phyloP scores from a whole-genome alignment of 2,888 invertebrate genomes.

The Odontocerum albicorne region DNA sequence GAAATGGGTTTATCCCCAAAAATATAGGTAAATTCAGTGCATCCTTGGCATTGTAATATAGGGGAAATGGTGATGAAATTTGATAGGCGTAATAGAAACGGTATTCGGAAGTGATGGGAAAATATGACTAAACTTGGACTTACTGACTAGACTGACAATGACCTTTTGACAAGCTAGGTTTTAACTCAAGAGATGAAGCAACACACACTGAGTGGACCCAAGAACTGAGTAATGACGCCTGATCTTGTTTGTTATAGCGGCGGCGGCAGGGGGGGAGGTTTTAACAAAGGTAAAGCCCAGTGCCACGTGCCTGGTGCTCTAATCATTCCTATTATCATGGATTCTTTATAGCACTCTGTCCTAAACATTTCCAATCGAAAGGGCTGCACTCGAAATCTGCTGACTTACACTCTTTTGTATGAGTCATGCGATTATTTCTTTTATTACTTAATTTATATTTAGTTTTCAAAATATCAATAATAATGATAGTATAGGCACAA shows the following conservation, averaged over 20 bases:
- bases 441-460: not conserved
- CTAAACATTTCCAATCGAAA: not conserved
- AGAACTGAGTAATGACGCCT: slow-evolving; percentile 65
- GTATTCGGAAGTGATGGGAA: not conserved
- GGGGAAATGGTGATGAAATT: too few species aligned
- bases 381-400: not conserved
- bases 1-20: too few species aligned
- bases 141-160: slow-evolving; percentile 32
- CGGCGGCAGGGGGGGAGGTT: slow-evolving; percentile 93
- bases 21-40: too few species aligned
- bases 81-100: too few species aligned
- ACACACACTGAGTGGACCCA: slow-evolving; percentile 19
- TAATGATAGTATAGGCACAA: not conserved
- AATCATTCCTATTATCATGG: not conserved
- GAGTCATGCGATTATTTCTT: too few species aligned
- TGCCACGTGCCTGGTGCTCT: slow-evolving; percentile 56
- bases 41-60: too few species aligned
- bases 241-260: slow-evolving; percentile 89
- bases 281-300: slow-evolving; percentile 95
- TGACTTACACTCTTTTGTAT: too few species aligned
- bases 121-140: slow-evolving; percentile 20
- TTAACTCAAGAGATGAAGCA: slow-evolving; percentile 14
- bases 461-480: not conserved
- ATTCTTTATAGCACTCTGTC: slow-evolving; percentile 33
- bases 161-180: slow-evolving; percentile 25